phyloP scores from a whole-genome alignment of 2,797 vertebrate genomes.

The Gadopsis marmoratus region DNA sequence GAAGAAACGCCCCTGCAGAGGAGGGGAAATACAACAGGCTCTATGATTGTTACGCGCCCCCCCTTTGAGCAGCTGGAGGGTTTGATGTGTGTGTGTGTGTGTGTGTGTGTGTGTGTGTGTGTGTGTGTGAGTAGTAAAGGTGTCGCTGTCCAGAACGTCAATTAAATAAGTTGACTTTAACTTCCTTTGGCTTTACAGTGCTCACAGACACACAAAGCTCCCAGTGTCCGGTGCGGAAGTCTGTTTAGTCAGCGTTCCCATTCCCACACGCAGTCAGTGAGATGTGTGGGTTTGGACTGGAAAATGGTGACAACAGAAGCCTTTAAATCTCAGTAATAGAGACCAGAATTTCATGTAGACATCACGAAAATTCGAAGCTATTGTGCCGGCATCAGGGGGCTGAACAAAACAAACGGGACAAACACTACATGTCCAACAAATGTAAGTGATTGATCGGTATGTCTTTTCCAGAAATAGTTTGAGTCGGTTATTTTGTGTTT shows the following conservation, averaged over 20 bases:
- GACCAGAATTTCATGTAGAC: conserved; percentile 10
- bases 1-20: not conserved
- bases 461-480: not conserved
- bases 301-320: conserved; percentile 51
- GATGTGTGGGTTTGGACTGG: conserved; percentile 57
- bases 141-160: conserved; percentile 31
- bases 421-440: not conserved
- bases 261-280: conserved; percentile 48
- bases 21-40: not conserved
- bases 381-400: too few relatives aligned
- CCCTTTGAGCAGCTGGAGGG: conserved; percentile 5
- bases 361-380: not conserved
- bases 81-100: too few relatives aligned
- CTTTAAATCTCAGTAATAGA: conserved; percentile 33
- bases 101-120: not conserved
- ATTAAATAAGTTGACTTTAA: conserved; percentile 42
- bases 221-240: conserved; percentile 36
- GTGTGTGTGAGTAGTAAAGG: conserved; percentile 8
- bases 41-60: not conserved
- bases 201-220: conserved; percentile 47
- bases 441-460: not conserved
- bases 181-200: conserved; percentile 52
- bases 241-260: conserved; percentile 54
- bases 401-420: not conserved
- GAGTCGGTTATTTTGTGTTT: not conserved